phyloP scores from a whole-genome alignment of 2,113 vertebrate species.

The Brachypodius melanocephalos region DNA sequence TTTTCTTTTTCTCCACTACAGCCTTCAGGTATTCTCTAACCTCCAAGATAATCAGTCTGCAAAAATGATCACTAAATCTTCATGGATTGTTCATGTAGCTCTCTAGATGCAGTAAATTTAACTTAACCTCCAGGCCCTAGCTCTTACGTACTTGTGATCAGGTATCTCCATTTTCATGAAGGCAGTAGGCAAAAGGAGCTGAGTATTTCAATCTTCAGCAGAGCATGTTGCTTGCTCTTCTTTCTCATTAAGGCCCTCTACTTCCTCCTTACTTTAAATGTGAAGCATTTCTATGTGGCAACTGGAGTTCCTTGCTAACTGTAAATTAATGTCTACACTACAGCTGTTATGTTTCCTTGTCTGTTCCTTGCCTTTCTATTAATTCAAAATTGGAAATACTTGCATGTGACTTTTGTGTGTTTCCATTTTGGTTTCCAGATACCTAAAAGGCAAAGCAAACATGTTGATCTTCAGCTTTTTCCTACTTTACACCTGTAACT shows the following conservation, averaged over 20 bases:
- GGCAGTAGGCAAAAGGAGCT: neutral
- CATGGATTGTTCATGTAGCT: neutral
- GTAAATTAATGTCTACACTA: neutral
- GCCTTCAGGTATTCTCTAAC: neutral
- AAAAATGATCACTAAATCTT: neutral
- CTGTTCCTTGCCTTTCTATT: neutral
- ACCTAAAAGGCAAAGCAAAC: neutral
- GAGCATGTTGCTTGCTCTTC: neutral
- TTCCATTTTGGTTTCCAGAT: neutral
- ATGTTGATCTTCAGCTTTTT: neutral
- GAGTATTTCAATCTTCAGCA: neutral
- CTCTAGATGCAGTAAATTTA: neutral
- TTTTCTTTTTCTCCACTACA: neutral
- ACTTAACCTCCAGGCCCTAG: neutral
- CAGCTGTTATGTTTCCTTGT: neutral
- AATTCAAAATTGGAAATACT: neutral
- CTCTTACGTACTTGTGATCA: neutral
- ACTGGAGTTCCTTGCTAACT: neutral
- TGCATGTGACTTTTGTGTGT: neutral
- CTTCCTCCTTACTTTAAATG: neutral
- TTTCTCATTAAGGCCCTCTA: neutral
- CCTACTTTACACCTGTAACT: neutral
- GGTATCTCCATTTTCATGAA: neutral
- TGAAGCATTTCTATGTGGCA: neutral
- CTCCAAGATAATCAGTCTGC: neutral